These are phyloP conservation scores for Engraulis encrasicolus DNA, from an alignment of 2,113 vertebrate genomes.

Conservation along the genomic window DNA sequence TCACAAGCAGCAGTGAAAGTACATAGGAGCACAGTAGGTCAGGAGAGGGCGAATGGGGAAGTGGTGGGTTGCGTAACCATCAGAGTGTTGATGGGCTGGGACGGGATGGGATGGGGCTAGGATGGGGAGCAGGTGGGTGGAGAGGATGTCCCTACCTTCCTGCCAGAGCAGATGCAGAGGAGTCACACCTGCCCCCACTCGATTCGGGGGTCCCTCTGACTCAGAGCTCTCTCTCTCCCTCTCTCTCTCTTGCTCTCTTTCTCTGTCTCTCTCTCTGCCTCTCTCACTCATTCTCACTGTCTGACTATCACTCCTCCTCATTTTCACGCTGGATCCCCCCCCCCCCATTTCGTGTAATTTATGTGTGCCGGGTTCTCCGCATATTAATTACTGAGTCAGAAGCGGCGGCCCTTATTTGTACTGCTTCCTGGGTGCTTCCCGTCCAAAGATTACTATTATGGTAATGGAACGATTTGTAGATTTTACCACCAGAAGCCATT, in stretches of 20 bases:
- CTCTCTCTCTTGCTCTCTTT: neutral
- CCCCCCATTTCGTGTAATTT: too few relatives aligned
- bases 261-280: neutral
- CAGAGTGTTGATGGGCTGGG: neutral
- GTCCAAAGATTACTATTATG: neutral
- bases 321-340: neutral
- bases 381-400: slow-evolving; percentile 38
- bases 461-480: neutral
- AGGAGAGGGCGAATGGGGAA: neutral
- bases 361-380: neutral
- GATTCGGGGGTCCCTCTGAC: slow-evolving; percentile 17
- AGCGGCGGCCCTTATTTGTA: slow-evolving; percentile 2
- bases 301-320: neutral
- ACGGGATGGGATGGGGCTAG: too few relatives aligned
- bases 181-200: slow-evolving; percentile 39
- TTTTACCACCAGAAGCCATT: neutral
- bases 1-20: neutral
- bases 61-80: neutral
- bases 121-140: neutral
- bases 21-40: neutral
- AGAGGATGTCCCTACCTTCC: slow-evolving; percentile 16
- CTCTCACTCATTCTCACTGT: neutral
- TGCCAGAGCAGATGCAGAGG: slow-evolving; percentile 20
- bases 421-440: slow-evolving; percentile 7
- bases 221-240: neutral